phyloP scores from a whole-genome alignment of 2,888 invertebrate genomes.

The Tanytarsus gracilentus region DNA sequence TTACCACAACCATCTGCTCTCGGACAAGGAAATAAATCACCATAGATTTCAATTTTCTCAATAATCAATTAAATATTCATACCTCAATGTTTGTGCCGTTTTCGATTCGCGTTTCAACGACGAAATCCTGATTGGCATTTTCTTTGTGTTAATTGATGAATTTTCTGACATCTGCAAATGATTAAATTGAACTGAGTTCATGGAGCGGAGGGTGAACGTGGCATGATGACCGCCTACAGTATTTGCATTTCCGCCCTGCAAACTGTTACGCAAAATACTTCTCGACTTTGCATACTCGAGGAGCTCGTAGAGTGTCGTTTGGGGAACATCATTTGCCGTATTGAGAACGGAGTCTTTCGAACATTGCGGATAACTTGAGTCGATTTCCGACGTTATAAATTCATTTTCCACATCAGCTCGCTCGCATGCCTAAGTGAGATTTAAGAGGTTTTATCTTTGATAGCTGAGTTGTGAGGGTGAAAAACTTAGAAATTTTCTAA shows the following conservation, averaged over 20 bases:
- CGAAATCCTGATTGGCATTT: conserved; percentile 47
- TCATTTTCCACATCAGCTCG: conserved; percentile 35
- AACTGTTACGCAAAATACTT: conserved; percentile 24
- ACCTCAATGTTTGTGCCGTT: conserved; percentile 74
- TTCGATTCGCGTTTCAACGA: conserved; percentile 71
- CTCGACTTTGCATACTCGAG: conserved; percentile 30
- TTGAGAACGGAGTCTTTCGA: conserved; percentile 11
- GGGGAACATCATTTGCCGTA: conserved; percentile 10
- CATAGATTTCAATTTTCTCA: background rate
- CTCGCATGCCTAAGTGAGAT: conserved; percentile 29
- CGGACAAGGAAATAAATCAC: background rate
- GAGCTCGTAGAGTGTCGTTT: conserved; percentile 30
- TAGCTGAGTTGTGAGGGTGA: too few relatives aligned
- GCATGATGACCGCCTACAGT: background rate
- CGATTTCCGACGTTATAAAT: conserved; percentile 39
- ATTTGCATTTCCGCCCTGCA: background rate
- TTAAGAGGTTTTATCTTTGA: background rate
- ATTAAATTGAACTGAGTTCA: conserved; percentile 16
- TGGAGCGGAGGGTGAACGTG: background rate
- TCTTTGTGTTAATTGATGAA: conserved; percentile 22
- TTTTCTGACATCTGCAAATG: conserved; percentile 8
- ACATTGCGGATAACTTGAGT: conserved; percentile 30
- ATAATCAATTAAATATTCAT: background rate
- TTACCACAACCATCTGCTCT: too few relatives aligned
- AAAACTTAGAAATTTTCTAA: too few relatives aligned